Evolutionary conservation across 2,888 invertebrate species (phyloP).

Genomic region (Gymnoscelis rufifasciata): DNA sequence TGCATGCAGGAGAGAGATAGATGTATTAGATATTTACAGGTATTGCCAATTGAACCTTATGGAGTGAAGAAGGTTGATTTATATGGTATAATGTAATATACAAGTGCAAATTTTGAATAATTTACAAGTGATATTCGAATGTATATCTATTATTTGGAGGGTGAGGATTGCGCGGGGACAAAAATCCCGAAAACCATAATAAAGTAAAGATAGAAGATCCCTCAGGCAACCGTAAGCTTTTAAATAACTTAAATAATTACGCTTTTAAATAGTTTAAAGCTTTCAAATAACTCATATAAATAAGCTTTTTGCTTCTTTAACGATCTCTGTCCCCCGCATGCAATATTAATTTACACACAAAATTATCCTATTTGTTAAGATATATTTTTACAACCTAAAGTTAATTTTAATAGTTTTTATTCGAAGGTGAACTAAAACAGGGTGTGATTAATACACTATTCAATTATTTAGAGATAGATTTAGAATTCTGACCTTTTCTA

Average conservation of each 20-base stretch:
- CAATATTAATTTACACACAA: conserved; percentile 35
- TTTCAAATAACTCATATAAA: conserved; percentile 13
- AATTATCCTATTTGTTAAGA: conserved; percentile 11
- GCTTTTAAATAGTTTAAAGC: too few species aligned
- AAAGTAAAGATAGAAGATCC: conserved; percentile 7
- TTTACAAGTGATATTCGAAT: neutral
- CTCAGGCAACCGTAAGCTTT: conserved; percentile 45
- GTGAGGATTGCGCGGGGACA: conserved; percentile 9
- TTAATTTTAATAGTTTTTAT: too few species aligned
- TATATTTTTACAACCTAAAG: too few species aligned
- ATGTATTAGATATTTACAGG: conserved; percentile 32
- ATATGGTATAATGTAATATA: neutral
- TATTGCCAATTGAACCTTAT: conserved; percentile 31
- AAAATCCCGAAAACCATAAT: conserved; percentile 3
- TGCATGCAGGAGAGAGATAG: conserved; percentile 57
- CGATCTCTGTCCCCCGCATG: conserved; percentile 50
- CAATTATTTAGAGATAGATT: neutral
- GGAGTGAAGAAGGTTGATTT: neutral
- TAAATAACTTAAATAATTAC: conserved; percentile 14
- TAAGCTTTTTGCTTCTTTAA: too few species aligned
- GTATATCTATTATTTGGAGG: neutral
- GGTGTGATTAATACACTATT: neutral
- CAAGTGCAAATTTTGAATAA: neutral
- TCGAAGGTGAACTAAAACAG: too few species aligned
- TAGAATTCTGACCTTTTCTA: conserved; percentile 64